phyloP scores from a whole-genome alignment of 2,113 vertebrate species.

The Gymnobelideus leadbeateri region DNA sequence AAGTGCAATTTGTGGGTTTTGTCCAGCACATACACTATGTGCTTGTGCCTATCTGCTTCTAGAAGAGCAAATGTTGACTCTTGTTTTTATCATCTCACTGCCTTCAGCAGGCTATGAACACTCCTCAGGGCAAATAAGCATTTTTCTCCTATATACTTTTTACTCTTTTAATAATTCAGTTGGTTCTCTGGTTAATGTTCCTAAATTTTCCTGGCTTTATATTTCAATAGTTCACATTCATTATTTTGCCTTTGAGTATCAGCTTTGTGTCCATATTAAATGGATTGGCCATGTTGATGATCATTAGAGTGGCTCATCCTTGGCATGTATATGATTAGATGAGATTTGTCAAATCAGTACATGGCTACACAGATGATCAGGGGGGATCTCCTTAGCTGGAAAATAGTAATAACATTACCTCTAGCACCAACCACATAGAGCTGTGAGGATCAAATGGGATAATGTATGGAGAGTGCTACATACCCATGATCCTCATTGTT shows the following conservation, averaged over 20 bases:
- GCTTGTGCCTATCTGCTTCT: neutral
- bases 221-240: slow-evolving; percentile 15
- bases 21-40: neutral
- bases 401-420: neutral
- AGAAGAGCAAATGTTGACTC: neutral
- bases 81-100: slow-evolving; percentile 37
- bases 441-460: neutral
- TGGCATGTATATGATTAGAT: neutral
- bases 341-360: neutral
- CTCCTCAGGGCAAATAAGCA: slow-evolving; percentile 43
- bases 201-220: neutral
- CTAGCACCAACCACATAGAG: neutral
- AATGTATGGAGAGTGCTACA: neutral
- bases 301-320: neutral
- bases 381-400: neutral
- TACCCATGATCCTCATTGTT: neutral
- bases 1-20: neutral
- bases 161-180: slow-evolving; percentile 29
- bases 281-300: neutral
- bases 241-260: neutral
- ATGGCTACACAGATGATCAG: neutral
- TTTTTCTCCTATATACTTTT: slow-evolving; percentile 59
- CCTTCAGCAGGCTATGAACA: slow-evolving; percentile 55
- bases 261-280: neutral
- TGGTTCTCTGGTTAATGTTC: slow-evolving; percentile 50